Evolutionary conservation across 2,113 vertebrate species (phyloP).

Genomic region (Cacatua alba): DNA sequence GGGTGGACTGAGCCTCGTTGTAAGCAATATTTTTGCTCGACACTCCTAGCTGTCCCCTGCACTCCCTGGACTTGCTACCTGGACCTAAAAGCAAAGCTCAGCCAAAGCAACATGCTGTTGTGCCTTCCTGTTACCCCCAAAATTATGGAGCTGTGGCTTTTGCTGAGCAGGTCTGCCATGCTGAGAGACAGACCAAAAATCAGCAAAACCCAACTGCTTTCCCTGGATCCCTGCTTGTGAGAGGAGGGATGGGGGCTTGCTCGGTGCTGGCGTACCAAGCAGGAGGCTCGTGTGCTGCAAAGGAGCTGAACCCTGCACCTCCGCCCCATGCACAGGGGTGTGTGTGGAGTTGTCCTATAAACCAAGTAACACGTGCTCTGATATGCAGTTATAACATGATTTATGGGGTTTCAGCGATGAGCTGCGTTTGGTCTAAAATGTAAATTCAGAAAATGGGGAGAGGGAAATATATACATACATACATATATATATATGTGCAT

Average conservation of each 20-base stretch:
- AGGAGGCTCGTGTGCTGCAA: rapidly evolving
- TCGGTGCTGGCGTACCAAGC: rapidly evolving
- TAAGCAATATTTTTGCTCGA: background rate
- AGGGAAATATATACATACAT: background rate
- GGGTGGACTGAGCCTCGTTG: background rate
- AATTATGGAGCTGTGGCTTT: background rate
- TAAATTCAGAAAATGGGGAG: conserved; percentile 15
- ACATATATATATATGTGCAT: background rate
- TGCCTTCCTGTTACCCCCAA: background rate
- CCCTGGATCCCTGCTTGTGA: background rate
- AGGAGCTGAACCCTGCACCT: background rate
- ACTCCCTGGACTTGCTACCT: rapidly evolving
- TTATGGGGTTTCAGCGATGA: background rate
- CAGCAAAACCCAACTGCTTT: background rate
- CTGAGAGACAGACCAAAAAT: background rate
- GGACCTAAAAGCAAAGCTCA: background rate
- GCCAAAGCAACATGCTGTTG: background rate
- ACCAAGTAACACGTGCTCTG: background rate
- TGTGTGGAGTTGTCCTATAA: background rate
- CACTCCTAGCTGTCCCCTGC: background rate
- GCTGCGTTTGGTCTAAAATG: background rate
- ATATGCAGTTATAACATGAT: background rate
- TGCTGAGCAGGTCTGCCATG: background rate
- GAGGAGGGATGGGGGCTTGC: background rate
- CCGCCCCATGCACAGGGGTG: background rate